Base-by-base conservation (phyloP, 2,113 vertebrate species). In the Pipra filicauda region DNA sequence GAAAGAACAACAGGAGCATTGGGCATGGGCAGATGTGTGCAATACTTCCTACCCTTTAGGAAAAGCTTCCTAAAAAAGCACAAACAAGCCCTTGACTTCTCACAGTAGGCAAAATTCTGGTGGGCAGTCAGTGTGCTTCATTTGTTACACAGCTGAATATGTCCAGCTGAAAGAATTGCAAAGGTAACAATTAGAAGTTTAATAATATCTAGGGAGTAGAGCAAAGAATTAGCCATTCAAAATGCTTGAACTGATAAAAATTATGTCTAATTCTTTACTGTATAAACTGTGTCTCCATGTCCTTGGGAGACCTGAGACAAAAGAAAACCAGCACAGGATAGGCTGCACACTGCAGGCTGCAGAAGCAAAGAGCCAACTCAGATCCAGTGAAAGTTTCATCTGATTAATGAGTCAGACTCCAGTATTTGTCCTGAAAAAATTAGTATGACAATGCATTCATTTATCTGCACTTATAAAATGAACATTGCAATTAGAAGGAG, bases 351-450 rank as follows among this genome's bases (percentile, higher is more conserved):
- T 84, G 48, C 43, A 91, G 61, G 23, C 48, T 85, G 55, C 48
- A 57, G 66, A 71, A 84, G 23, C 18, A 77, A 73, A 84, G 33
- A 71, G 5, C 1, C 57, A 39, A 3, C 88, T 85, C 46, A 44
- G 49, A 87, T 89, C 64, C 52, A 64, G 24, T 55, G 52, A 10
- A 91, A 79, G 15, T 72, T 94, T 89, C 27, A 72, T 93, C 76
- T 66, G 64, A 80, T 79, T 75, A 82, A 84, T 85, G 90, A 91
- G 27, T 75, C 48, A 81, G 44, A 61, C 71, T 57, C 30, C 13
- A 87, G 20, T 87, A 70, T 92, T 77, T 84, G 48, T 92, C 69
- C 54, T 70, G 37, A 76, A 94, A 65, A 88, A 84, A 80, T 90
- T 76, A 62, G 17, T 49, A 59, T 41, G 70, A 66, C 72, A 71